Base-by-base conservation (phyloP, 2,888 invertebrate genomes). In the Hydrotaea diabolus region DNA sequence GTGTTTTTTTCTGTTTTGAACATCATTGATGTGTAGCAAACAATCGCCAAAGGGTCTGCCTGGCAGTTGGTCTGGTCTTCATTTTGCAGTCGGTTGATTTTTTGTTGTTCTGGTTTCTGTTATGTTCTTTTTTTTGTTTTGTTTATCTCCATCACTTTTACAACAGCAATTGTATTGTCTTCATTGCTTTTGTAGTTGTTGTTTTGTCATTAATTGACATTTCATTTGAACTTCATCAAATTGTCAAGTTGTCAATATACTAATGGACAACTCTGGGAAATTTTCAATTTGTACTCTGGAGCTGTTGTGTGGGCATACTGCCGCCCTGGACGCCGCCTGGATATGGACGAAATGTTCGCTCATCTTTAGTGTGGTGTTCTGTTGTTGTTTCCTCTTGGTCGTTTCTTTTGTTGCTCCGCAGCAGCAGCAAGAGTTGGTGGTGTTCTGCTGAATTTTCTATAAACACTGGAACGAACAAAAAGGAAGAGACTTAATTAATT, bases 181-280 rank as follows among this genome's bases (percentile, higher is more conserved):
- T 75, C 57, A 4, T 36, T 15, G 46, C 23, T 55, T 9, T 75
- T 74, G 46, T 59, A 43, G 9, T 69, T 69, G 75, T 80, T 85
- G 80, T 78, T 77, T 83, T 78, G 85, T 79, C 81, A 81, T 86
- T 87, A 86, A 87, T 86, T 87, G 86, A 87, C 87, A 86, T 87
- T 85, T 85, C 86, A 86, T 84, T 87, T 87, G 86, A 84, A 85
- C 86, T 84, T 84, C 83, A 79, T 83, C 85, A 86, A 85, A 86
- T 82, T 86, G 86, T 81, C 86, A 82, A 78, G 78, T 80, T 86
- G 74, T 77, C 80, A 80, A 82, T 84, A 43, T 69, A 77, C 82
- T 77, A 77, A 82, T 82, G 82, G 79, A 79, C 82, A 82, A 79
- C 82, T 80, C 77, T 82, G 85, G 82, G 85, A 82, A 85, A 73